Evolutionary conservation across 2,113 vertebrate genomes (phyloP).

Genomic region (Pseudorasbora parva): DNA sequence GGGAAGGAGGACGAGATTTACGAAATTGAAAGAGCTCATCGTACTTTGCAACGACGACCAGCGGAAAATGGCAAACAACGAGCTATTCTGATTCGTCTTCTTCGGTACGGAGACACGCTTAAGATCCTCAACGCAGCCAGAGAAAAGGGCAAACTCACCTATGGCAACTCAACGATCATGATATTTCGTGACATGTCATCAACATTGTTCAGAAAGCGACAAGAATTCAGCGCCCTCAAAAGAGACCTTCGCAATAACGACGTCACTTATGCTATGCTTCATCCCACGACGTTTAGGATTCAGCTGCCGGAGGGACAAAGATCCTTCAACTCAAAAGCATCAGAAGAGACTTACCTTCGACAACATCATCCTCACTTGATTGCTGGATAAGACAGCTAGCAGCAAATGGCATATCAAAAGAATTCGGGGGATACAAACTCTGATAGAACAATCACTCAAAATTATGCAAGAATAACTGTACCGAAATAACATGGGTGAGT

Average conservation of each 20-base stretch:
- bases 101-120: background rate
- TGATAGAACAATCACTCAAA: too few species aligned
- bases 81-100: background rate
- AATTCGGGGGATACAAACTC: too few species aligned
- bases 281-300: background rate
- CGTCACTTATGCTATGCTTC: background rate
- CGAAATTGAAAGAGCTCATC: background rate
- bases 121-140: background rate
- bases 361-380: background rate
- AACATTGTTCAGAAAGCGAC: background rate
- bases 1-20: background rate
- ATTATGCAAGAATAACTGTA: background rate
- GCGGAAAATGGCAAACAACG: background rate
- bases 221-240: background rate
- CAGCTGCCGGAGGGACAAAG: background rate
- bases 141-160: background rate
- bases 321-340: background rate
- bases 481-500: background rate
- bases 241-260: background rate
- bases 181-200: background rate
- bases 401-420: too few species aligned
- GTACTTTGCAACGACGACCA: background rate
- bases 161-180: conserved; percentile 1
- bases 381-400: too few species aligned
- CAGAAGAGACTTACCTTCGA: background rate